Percentiles rank a stretch among this genome's conserved stretches.
phyloP scores from a whole-genome alignment of 2,888 invertebrate genomes.

The Platypus cylindrus region DNA sequence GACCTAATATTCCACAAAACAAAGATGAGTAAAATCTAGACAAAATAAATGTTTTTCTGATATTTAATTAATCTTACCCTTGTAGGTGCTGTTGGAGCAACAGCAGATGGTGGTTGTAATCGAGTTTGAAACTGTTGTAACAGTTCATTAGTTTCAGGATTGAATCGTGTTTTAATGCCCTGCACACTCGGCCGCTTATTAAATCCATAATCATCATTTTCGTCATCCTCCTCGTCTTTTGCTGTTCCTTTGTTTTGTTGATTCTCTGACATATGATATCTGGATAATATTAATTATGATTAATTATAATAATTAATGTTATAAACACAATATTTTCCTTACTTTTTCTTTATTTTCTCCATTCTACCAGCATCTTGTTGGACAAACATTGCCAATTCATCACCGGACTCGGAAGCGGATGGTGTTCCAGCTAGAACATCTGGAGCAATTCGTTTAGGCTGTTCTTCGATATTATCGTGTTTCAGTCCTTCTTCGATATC shows the following conservation, averaged over 20 bases:
- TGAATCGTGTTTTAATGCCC: conserved; percentile 78
- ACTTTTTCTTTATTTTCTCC: conserved; percentile 66
- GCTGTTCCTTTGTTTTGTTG: no score
- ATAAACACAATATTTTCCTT: no score
- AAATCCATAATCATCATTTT: conserved; percentile 83
- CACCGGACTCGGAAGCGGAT: conserved; percentile 40
- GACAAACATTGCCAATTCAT: conserved; percentile 73
- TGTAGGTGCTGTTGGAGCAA: conserved; percentile 23
- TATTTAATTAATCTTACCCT: conserved; percentile 9
- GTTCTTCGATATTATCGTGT: conserved; percentile 33
- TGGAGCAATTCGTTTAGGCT: conserved; percentile 49
- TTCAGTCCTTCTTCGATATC: conserved; percentile 49
- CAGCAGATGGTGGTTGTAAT: conserved; percentile 41
- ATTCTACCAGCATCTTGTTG: conserved; percentile 73
- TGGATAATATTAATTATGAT: conserved; percentile 6
- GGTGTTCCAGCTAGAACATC: conserved; percentile 71
- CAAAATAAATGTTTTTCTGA: no score
- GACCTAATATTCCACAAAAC: no score
- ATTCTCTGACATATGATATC: conserved; percentile 13
- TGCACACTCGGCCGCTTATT: conserved; percentile 79
- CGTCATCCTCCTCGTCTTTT: conserved; percentile 52
- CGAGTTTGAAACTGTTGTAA: conserved; percentile 66
- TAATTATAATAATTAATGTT: no score
- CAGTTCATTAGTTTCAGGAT: conserved; percentile 65
- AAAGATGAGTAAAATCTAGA: no score